phyloP scores from a whole-genome alignment of 2,888 invertebrate genomes.

The Octodonta nipae region DNA sequence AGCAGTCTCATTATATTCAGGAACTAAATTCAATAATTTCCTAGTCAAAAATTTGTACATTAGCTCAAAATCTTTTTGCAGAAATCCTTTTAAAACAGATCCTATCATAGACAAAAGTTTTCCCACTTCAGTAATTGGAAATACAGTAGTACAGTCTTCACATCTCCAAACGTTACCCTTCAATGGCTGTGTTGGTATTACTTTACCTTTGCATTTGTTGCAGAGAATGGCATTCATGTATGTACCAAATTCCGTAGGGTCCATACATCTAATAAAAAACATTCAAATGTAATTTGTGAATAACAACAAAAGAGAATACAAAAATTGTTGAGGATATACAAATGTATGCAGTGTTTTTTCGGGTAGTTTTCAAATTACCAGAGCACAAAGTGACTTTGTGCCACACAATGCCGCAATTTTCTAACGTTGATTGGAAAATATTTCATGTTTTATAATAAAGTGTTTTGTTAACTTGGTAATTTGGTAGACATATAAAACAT shows the following conservation, averaged over 20 bases:
- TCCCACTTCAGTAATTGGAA: slow-evolving; percentile 39
- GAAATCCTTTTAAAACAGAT: slow-evolving; percentile 40
- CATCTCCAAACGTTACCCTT: slow-evolving; percentile 47
- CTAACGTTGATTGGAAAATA: too few species aligned
- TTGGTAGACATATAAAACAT: too few species aligned
- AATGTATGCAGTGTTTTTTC: too few species aligned
- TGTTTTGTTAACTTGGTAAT: too few species aligned
- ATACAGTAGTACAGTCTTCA: slow-evolving; percentile 35
- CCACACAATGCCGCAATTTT: too few species aligned
- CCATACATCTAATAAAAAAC: slow-evolving; percentile 41
- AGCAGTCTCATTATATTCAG: slow-evolving; percentile 46
- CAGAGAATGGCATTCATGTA: slow-evolving; percentile 28
- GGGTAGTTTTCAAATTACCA: too few species aligned
- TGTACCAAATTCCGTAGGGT: slow-evolving; percentile 50
- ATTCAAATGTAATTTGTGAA: neutral
- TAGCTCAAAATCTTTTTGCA: slow-evolving; percentile 40
- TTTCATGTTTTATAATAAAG: too few species aligned
- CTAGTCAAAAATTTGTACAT: slow-evolving; percentile 43
- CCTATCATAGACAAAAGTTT: slow-evolving; percentile 41
- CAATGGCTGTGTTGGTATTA: slow-evolving; percentile 46
- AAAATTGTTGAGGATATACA: too few species aligned
- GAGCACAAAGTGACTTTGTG: too few species aligned
- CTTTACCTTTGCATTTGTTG: slow-evolving; percentile 38
- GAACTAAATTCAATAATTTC: slow-evolving; percentile 42
- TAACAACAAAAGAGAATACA: too few species aligned